Evolutionary conservation across 2,113 vertebrate genomes (phyloP), one percentile per base, ranked within the genome.

Genomic region (Hucho hucho): DNA sequence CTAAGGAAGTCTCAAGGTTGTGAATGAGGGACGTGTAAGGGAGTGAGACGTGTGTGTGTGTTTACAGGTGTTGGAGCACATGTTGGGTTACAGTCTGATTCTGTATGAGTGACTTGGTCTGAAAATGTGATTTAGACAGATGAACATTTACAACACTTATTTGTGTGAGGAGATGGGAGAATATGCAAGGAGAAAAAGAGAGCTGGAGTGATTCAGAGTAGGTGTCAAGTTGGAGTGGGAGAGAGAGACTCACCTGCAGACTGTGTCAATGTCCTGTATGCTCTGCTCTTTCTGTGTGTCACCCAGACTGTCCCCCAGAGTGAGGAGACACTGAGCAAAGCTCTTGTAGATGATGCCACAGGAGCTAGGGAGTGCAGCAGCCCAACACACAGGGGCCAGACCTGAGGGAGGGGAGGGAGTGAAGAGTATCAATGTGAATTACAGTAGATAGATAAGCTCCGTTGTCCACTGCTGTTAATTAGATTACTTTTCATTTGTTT

Each of bases 291-390:
- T 87, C 29, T 81, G 89, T 70, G 90, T 84, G 80, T 83, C 93
- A 76, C 86, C 93, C 93, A 99, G 95, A 89, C 95, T 91, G 74
- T 98, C 95, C 69, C 97, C 97, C 20, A 99, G 90, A 81, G 93
- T 93, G 82, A 99, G 90, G 63, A 99, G 94, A 94, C 97, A 99
- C 73, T 92, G 88, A 0, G 97, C 96, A 25, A 98, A 98, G 77
- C 95, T 95, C 89, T 93, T 96, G 92, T 97, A 99, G 89, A 99
- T 96, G 80, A 94, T 94, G 49, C 91, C 93, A 77, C 97, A 98
- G n/a, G 84, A 91, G 79, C 83, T 81, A 66, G 90, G 86, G 79
- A 92, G 75, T 0, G 91, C 89, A 0, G 88, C 93, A 59, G 85
- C 84, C 14, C 83, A 73, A 71, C 88, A 86, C 75, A 84, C 20